Base-by-base conservation (phyloP, 2,888 invertebrate species). In the Hedya salicella region DNA sequence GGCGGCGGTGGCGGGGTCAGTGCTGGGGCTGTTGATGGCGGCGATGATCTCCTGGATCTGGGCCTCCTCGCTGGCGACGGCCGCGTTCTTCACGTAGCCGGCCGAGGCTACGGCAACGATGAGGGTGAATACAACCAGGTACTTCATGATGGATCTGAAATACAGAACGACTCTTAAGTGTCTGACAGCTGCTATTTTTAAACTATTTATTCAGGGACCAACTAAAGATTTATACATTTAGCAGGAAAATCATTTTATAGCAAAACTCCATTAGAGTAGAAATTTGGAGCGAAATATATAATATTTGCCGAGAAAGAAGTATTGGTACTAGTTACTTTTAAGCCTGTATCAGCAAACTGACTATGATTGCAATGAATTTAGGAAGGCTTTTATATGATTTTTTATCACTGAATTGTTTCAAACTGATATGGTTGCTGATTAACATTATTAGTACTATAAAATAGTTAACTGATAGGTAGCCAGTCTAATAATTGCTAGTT, bases 81-180 rank as follows among this genome's bases (percentile, higher is more conserved):
- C 57, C 3, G 72, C 60, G 36, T 78, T 80, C 64, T 70, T 76
- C 40, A 77, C 6, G 61, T 69, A 50, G 54, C 75, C 75, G 69
- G 82, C 83, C 70, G 83, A 80, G 54, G 86, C 85, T 78, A 83
- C 84, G 71, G 83, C 75, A 71, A 77, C 86, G 76, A 86, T 75
- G 48, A 86, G 74, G 50, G 84, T 82, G 74, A 89, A 73, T 54
- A 81, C 82, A 39, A 85, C 49, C 73, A 89, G 75, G 82, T 75
- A 85, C 81, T 88, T 87, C 88, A 88, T 88, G 49, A 67, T 73
- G 74, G 54, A 72, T 73, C 79, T 83, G 76, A 2, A 70, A 69
- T 50, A 46, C 13, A n/a, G 13, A 13, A 61, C 14, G 3, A 36
- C 36, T 36, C 5, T 36, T 6, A 6, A 36, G 36, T 9, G 36